phyloP scores from a whole-genome alignment of 2,113 vertebrate species.

The Pedetes capensis region DNA sequence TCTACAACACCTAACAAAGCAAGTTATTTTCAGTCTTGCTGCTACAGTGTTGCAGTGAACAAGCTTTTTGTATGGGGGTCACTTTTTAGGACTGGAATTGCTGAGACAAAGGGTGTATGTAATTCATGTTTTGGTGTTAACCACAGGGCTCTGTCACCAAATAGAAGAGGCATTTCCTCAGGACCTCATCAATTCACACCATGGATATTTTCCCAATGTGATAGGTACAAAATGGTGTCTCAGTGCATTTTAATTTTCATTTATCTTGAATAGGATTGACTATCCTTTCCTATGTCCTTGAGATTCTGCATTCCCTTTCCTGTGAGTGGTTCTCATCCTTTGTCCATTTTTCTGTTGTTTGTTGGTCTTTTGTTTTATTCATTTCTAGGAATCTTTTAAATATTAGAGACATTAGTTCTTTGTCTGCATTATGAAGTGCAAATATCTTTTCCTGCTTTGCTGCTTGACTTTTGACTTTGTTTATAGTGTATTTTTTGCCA shows the following conservation, averaged over 20 bases:
- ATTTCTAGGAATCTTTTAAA: slow-evolving; percentile 46
- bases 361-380: not conserved
- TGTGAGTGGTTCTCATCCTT: not conserved
- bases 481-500: slow-evolving; percentile 42
- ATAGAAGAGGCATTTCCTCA: not conserved
- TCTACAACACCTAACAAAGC: too few species aligned
- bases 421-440: slow-evolving; percentile 32
- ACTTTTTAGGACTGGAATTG: not conserved
- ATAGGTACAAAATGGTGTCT: not conserved
- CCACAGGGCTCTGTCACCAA: too few species aligned
- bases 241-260: not conserved
- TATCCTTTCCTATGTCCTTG: not conserved
- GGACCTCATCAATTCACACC: not conserved
- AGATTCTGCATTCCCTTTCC: not conserved
- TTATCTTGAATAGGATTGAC: not conserved
- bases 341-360: not conserved
- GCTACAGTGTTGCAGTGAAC: not conserved
- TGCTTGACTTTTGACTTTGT: slow-evolving; percentile 56
- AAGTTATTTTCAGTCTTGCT: not conserved
- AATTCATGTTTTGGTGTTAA: not conserved
- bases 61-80: not conserved
- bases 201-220: not conserved
- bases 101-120: not conserved
- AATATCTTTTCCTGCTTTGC: slow-evolving; percentile 32
- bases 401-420: not conserved